Percentiles rank a stretch among this genome's conserved stretches.
Conservation (phyloP, 2,888 invertebrate genomes). For the Polydesmus complanatus region DNA sequence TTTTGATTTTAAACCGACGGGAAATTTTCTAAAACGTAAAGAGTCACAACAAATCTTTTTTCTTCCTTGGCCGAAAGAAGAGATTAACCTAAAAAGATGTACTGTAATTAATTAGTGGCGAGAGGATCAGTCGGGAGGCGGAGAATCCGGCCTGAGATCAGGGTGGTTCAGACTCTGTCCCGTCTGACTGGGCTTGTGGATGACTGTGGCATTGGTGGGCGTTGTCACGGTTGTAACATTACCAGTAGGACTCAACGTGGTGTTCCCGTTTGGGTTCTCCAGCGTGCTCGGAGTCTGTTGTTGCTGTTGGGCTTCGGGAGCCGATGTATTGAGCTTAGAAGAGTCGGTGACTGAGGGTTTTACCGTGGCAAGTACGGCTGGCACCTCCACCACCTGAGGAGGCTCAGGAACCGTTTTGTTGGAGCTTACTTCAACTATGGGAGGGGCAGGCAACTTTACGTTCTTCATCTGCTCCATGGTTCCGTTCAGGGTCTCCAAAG, state of each 20-base stretch:
- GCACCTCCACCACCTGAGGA: no score
- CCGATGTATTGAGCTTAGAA: not conserved
- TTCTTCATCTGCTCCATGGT: not conserved
- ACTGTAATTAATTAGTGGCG: no score
- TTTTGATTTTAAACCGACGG: no score
- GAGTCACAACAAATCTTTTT: no score
- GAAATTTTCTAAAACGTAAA: no score
- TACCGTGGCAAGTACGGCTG: not conserved
- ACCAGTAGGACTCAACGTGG: not conserved
- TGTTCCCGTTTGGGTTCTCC: not conserved
- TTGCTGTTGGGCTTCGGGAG: not conserved
- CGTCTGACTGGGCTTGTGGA: constrained; percentile 3
- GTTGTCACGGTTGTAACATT: not conserved
- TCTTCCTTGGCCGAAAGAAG: no score
- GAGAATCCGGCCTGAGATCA: not conserved
- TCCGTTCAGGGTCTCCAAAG: not conserved
- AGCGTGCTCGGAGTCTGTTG: not conserved
- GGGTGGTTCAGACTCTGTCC: constrained; percentile 3
- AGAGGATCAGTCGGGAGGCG: not conserved
- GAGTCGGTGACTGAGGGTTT: not conserved
- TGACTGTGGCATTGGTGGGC: not conserved
- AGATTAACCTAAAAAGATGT: no score
- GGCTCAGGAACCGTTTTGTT: no score
- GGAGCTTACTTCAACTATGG: no score
- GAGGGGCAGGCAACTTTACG: not conserved